phyloP scores from a whole-genome alignment of 2,888 invertebrate genomes.

The Cerastoderma edule region DNA sequence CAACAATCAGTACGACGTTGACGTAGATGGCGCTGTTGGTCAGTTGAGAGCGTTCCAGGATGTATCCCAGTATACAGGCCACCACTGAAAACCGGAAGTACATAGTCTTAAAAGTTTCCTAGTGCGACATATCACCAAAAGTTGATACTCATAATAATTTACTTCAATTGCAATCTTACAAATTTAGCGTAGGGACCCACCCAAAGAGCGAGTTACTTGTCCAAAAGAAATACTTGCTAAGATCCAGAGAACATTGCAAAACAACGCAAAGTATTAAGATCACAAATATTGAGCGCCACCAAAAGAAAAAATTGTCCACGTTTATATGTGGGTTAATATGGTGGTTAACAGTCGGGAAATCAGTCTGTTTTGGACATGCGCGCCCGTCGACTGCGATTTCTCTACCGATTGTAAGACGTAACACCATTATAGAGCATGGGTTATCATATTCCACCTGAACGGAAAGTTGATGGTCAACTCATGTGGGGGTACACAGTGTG shows the following conservation, averaged over 20 bases:
- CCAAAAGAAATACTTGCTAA: not conserved
- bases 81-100: slow-evolving; percentile 28
- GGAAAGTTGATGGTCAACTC: too few species aligned
- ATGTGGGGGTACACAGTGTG: too few species aligned
- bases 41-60: slow-evolving; percentile 34
- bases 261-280: not conserved
- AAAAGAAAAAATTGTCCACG: too few species aligned
- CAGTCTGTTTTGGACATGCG: too few species aligned
- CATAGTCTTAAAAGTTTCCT: not conserved
- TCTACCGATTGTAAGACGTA: too few species aligned
- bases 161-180: not conserved
- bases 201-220: not conserved
- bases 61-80: slow-evolving; percentile 32
- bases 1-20: slow-evolving; percentile 15
- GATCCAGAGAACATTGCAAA: not conserved
- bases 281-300: too few species aligned
- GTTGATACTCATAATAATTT: not conserved
- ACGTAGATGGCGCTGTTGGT: slow-evolving; percentile 23
- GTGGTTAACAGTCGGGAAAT: too few species aligned
- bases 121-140: not conserved
- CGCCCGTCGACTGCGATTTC: too few species aligned
- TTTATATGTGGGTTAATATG: too few species aligned
- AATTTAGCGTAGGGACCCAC: not conserved
- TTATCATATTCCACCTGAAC: too few species aligned
- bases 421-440: too few species aligned